Base-by-base conservation (phyloP, 92 coral and sea anemone genomes). In the Porites divaricata region DNA sequence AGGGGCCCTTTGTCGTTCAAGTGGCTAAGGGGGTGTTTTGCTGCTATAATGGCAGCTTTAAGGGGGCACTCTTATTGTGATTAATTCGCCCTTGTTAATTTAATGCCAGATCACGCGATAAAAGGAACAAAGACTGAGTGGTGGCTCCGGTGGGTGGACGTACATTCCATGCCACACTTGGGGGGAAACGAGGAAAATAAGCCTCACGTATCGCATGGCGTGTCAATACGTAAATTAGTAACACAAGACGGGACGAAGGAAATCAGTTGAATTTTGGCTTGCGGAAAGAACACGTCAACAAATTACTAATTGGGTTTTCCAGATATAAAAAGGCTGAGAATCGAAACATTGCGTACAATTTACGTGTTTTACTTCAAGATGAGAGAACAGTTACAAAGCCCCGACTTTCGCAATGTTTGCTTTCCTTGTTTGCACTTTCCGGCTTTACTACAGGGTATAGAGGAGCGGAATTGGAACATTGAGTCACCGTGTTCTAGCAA, bases 401-500 rank as follows among this genome's bases (percentile, higher is more conserved):
- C 79, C 50, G 78, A 58, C 72, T 72, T 82, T 82, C 86, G 72
- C 70, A 80, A 69, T 25, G 68, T 80, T 68, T 82, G 78, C 63
- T 63, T 72, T 48, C 86, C 79, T 52, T 61, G 86, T 52, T 9
- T 62, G 19, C 72, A n/a, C 19, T 63, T 72, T 54, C 10, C 59
- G 22, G 21, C 69, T 21, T 20, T 58, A 21, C 23, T 82, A 23
- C 77, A 49, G 48, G 62, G 4, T 50, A 72, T 17, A 50, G 86
- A 67, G 28, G 76, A 26, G 64, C 16, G 9, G 53, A 14, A 82
- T 22, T 26, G 21, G 52, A 82, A 21, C 17, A 9, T 11, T 14
- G 70, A 41, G 14, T 71, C 79, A 56, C 79, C 79, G 8, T 82
- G 86, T 24, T 7, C 14, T 9, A 82, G 79, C 10, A 70, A 63